These are phyloP conservation scores for Triplophysa bombifrons DNA, from an alignment of 2,797 vertebrate genomes.

Conservation along the genomic window DNA sequence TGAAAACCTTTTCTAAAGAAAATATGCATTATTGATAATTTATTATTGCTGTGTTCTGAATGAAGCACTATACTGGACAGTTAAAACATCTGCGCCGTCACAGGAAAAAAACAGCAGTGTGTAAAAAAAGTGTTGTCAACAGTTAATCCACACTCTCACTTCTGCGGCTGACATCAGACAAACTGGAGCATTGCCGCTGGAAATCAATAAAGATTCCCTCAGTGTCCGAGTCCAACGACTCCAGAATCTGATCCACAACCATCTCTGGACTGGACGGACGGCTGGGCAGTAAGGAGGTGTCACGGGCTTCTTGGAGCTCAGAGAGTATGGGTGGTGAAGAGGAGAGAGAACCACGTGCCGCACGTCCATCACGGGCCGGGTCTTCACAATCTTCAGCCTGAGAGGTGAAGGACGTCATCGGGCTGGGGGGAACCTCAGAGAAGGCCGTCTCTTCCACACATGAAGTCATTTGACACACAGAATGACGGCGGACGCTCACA, in stretches of 20 bases:
- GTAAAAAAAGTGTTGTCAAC: neutral
- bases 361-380: neutral
- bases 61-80: neutral
- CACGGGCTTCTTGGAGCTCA: conserved; percentile 62
- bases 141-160: conserved; percentile 84
- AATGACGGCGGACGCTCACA: conserved; percentile 84
- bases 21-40: too few relatives aligned
- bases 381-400: neutral
- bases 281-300: conserved; percentile 71
- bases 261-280: conserved; percentile 90
- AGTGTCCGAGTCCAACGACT: conserved; percentile 88
- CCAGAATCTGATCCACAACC: conserved; percentile 88
- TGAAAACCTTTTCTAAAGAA: too few relatives aligned
- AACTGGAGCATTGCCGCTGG: conserved; percentile 77
- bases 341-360: neutral
- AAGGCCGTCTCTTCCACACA: conserved; percentile 78
- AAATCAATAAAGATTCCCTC: conserved; percentile 98
- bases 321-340: conserved; percentile 68
- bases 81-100: too few relatives aligned
- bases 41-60: too few relatives aligned
- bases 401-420: neutral
- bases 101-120: too few relatives aligned
- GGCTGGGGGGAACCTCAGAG: conserved; percentile 17
- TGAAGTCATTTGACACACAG: conserved; percentile 90
- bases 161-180: conserved; percentile 74